These are phyloP conservation scores for Drosophila neoperkinsi DNA, from an alignment of 2,888 invertebrate genomes.

Conservation along the genomic window DNA sequence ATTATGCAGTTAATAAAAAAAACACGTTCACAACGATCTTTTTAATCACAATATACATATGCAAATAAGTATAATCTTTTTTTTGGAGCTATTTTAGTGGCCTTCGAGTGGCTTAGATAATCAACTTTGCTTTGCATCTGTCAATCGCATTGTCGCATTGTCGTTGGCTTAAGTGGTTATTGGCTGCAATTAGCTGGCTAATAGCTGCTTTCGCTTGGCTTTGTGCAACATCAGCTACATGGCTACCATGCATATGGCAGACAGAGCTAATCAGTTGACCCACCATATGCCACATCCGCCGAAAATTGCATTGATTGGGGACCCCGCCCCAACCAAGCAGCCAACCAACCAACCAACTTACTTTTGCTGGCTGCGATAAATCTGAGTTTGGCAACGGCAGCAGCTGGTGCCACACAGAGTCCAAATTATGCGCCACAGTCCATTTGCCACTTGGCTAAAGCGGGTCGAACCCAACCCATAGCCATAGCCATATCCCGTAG, in stretches of 20 bases:
- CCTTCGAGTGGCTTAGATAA: conserved; percentile 7
- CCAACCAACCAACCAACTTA: not conserved
- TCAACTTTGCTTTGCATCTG: conserved; percentile 10
- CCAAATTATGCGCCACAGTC: conserved; percentile 53
- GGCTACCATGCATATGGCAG: conserved; percentile 43
- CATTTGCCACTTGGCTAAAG: conserved; percentile 54
- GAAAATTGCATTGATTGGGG: conserved; percentile 56
- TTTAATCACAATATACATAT: not conserved
- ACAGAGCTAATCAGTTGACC: conserved; percentile 51
- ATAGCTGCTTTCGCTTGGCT: conserved; percentile 10
- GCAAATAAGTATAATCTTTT: not conserved
- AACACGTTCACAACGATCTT: conserved; percentile 26
- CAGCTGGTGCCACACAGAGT: conserved; percentile 19
- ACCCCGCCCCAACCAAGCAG: conserved; percentile 24
- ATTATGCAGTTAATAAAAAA: conserved; percentile 6
- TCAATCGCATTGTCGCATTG: conserved; percentile 36
- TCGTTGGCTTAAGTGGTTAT: conserved; percentile 14
- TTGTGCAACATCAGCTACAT: conserved; percentile 8
- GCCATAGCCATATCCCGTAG: conserved; percentile 1
- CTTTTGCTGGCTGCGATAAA: conserved; percentile 49
- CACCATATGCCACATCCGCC: conserved; percentile 59
- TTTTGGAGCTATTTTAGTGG: not conserved
- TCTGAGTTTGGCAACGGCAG: conserved; percentile 39
- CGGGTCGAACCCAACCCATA: conserved; percentile 23
- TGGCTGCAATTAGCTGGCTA: conserved; percentile 39